Evolutionary conservation across 2,113 vertebrate genomes (phyloP).

Genomic region (Arvicanthis niloticus): DNA sequence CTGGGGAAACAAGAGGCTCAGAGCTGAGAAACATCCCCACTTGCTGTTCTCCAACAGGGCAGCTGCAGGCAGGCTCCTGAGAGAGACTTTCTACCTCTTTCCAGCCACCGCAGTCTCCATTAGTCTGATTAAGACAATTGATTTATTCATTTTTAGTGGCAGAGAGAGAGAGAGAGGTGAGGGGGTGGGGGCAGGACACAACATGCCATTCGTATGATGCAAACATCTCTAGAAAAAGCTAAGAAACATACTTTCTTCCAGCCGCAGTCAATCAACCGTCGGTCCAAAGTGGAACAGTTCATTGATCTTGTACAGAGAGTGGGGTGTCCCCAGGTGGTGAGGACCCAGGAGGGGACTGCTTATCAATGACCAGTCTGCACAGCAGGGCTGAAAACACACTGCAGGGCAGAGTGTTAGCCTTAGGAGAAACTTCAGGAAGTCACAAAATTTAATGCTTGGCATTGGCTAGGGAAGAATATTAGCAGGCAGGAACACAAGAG

Average conservation of each 20-base stretch:
- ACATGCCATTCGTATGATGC: slow-evolving; percentile 81
- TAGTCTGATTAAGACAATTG: slow-evolving; percentile 81
- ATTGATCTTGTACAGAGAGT: neutral
- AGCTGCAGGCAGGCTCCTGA: neutral
- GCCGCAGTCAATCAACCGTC: slow-evolving; percentile 68
- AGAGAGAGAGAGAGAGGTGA: neutral
- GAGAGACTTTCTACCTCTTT: neutral
- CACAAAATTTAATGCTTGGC: neutral
- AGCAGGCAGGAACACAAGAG: neutral
- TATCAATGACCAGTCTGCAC: neutral
- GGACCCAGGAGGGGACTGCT: neutral
- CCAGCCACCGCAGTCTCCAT: slow-evolving; percentile 62
- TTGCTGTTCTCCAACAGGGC: neutral
- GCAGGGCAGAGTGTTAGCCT: too few species aligned
- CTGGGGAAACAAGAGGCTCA: slow-evolving; percentile 23
- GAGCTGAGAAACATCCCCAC: neutral
- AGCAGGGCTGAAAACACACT: neutral
- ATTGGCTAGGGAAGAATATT: neutral
- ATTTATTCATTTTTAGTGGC: slow-evolving; percentile 79
- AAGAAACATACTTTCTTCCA: slow-evolving; percentile 79
- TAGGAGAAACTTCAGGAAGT: slow-evolving; percentile 27
- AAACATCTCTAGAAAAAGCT: slow-evolving; percentile 81
- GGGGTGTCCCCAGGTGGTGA: rapidly evolving
- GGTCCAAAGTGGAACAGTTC: slow-evolving; percentile 12
- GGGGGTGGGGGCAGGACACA: neutral